Conservation (phyloP, 2,113 vertebrate genomes). For the Tragelaphus buxtoni region DNA sequence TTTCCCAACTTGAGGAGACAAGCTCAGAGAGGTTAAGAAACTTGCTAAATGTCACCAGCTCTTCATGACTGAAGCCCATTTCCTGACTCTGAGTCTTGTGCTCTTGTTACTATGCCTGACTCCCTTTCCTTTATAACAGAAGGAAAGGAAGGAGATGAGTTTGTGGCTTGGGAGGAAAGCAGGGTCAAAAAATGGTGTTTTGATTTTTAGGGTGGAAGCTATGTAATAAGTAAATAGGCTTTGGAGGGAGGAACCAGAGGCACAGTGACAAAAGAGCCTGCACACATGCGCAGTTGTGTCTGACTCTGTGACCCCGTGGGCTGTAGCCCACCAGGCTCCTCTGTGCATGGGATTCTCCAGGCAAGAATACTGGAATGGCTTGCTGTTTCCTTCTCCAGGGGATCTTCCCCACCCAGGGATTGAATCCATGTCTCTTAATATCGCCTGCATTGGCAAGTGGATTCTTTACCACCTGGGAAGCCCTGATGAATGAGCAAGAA, state of each 20-base stretch:
- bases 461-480: neutral
- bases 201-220: neutral
- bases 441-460: neutral
- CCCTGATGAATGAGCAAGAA: neutral
- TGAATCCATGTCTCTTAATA: neutral
- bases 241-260: neutral
- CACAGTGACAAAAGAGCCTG: neutral
- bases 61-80: neutral
- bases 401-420: neutral
- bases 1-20: neutral
- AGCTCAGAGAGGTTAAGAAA: neutral
- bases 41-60: neutral
- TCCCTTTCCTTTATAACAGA: neutral
- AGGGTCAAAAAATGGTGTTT: neutral
- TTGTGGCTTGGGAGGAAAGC: neutral
- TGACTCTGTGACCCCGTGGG: neutral
- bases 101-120: neutral
- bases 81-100: neutral
- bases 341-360: neutral
- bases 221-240: neutral
- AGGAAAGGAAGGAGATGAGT: neutral
- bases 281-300: neutral
- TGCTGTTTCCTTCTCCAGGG: neutral
- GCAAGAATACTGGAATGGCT: neutral
- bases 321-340: neutral